Base-by-base conservation (phyloP, 2,888 invertebrate species). In the Lymantria monacha region DNA sequence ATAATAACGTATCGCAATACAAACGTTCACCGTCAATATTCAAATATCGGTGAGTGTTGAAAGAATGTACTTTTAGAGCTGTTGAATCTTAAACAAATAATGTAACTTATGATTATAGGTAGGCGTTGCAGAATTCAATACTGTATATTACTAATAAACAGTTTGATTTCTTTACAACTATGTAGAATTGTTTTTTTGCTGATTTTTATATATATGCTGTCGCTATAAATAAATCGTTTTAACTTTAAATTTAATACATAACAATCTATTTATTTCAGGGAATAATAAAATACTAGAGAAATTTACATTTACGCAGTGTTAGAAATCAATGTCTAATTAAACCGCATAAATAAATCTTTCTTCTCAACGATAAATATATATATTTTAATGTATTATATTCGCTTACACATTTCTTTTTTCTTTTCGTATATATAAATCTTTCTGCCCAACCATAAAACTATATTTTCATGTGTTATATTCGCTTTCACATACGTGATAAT, bases 21-120 rank as follows among this genome's bases (percentile, higher is more conserved):
- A 52, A 63, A 53, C 44, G 52, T 46, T 38, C 38, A n/a, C 11
- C 7, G 48, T 48, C 31, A 44, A 48, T 46, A 44, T 31, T 22
- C 11, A 8, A 47, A 41, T 42, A 42, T 44, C 40, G 31, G 8
- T 13, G 42, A 48, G 42, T 45, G 44, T 45, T 9, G 46, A 53
- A 49, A 44, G 31, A 30, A 46, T 47, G 47, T 53, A 55, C 48
- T 62, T 55, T 54, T 58, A 57, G 55, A 42, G 42, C 42, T 57
- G 51, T 47, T 55, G 60, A 48, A 51, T 48, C 51, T 45, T 37
- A 56, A 55, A 59, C 31, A 63, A 56, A 61, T 51, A 47, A 11
- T 9, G 38, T 31, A 51, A 33, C 41, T 40, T 15, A 50, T 15
- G 14, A 12, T 11, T 44, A 33, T 14, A 9, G 13, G 15, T 13